These are phyloP conservation scores for Laupala kohalensis DNA, from an alignment of 1,140 invertebrate genomes.

Conservation along the genomic window DNA sequence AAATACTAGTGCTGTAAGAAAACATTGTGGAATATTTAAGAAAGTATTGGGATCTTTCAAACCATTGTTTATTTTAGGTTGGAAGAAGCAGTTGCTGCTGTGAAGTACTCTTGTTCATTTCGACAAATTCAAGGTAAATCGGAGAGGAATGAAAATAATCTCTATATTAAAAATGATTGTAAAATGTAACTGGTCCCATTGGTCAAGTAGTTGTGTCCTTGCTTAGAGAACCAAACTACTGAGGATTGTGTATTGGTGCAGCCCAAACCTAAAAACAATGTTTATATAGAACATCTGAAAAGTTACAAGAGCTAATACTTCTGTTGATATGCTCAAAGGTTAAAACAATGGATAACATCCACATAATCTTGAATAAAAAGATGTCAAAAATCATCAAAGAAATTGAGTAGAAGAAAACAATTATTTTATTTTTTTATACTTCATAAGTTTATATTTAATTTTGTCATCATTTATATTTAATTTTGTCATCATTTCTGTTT, in stretches of 20 bases:
- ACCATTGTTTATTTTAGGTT: not conserved
- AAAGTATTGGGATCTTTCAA: too few species aligned
- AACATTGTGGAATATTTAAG: not conserved
- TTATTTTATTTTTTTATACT: too few species aligned
- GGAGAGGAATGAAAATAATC: too few species aligned
- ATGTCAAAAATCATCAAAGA: not conserved
- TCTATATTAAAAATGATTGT: too few species aligned
- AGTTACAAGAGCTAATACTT: too few species aligned
- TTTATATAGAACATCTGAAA: too few species aligned
- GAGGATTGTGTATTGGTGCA: too few species aligned
- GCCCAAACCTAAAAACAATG: too few species aligned
- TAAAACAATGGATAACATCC: not conserved
- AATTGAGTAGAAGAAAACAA: not conserved
- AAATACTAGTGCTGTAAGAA: not conserved
- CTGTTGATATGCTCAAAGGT: too few species aligned
- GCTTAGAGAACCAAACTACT: too few species aligned
- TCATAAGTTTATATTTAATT: not conserved
- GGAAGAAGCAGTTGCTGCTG: not conserved
- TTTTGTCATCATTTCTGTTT: not conserved
- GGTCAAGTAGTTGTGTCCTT: too few species aligned
- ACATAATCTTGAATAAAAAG: not conserved
- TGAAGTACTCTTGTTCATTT: not conserved
- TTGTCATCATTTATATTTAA: not conserved
- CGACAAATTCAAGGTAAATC: not conserved
- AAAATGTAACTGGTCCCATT: too few species aligned